These are phyloP conservation scores for Pterostichus madidus DNA, from an alignment of 2,888 invertebrate species.

Conservation along the genomic window DNA sequence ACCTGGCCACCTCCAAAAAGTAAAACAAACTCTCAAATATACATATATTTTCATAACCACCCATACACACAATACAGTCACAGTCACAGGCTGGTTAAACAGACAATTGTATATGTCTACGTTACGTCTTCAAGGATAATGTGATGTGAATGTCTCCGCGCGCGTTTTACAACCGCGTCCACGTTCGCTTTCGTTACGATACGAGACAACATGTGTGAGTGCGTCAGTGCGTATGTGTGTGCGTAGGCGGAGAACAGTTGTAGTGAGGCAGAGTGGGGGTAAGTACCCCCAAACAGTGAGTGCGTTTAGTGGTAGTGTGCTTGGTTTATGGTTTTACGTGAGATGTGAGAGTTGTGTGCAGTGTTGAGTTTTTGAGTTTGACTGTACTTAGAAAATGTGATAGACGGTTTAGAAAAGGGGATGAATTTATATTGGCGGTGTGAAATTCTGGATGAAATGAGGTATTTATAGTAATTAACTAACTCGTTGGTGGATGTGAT, in stretches of 20 bases:
- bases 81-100: neutral
- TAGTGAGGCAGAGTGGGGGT: neutral
- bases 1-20: neutral
- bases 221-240: neutral
- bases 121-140: neutral
- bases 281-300: neutral
- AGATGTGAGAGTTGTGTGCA: neutral
- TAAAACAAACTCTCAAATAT: neutral
- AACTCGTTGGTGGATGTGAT: no score
- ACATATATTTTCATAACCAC: conserved; percentile 6
- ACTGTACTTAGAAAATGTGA: neutral
- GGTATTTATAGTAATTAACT: no score
- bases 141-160: neutral
- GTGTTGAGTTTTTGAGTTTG: neutral
- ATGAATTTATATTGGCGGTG: no score
- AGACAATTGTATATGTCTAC: neutral
- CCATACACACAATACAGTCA: neutral
- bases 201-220: neutral
- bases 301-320: conserved; percentile 6
- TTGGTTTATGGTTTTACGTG: conserved; percentile 5
- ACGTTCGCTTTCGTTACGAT: neutral
- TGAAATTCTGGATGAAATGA: no score
- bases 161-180: neutral
- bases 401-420: neutral
- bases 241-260: conserved; percentile 11